Evolutionary conservation across 2,797 vertebrate genomes (phyloP), one percentile per base, ranked within the genome.

Genomic region (Oreortyx pictus): DNA sequence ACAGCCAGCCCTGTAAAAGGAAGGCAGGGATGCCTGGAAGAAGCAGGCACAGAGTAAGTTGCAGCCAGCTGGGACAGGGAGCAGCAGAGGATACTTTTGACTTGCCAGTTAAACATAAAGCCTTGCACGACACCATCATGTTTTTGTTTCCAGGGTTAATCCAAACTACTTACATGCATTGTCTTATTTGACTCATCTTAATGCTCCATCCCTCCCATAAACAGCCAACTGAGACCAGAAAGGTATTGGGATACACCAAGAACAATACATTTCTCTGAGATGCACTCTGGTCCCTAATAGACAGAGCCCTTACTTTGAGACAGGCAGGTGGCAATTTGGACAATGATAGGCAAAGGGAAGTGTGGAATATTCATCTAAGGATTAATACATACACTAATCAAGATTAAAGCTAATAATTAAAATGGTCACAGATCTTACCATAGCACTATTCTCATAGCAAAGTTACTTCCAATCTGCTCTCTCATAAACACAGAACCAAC

Each of bases 241-340:
- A 74, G 16, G 5, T 19, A 47, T 0, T 9, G 15, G 84, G 35
- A 67, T 56, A 22, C 0, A 43, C 12, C n/a, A 71, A 22, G 13
- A 15, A 22, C 23, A 56, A n/a, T 9, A 52, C 49, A 46, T 14
- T 52, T 35, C 8, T 83, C n/a, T 4, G 3, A 80, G 54, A 16
- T 31, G 33, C 0, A 14, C 3, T 15, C 35, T 11, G 19, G 7
- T 49, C 25, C 82, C 64, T 33, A 5, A 2, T 11, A 54, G 10
- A 33, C 8, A 10, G 3, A 72, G 10, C 11, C 29, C 64, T 57
- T 33, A 25, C 33, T 88, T 81, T 62, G 20, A 70, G 31, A 52
- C 12, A 88, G 62, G 27, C 20, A 27, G 0, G 0, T 14, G 39
- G 18, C 11, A 64, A n/a, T 78, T 73, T 46, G 24, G 13, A 79